Conservation (phyloP, 2,888 invertebrate species). For the Bombylius major region DNA sequence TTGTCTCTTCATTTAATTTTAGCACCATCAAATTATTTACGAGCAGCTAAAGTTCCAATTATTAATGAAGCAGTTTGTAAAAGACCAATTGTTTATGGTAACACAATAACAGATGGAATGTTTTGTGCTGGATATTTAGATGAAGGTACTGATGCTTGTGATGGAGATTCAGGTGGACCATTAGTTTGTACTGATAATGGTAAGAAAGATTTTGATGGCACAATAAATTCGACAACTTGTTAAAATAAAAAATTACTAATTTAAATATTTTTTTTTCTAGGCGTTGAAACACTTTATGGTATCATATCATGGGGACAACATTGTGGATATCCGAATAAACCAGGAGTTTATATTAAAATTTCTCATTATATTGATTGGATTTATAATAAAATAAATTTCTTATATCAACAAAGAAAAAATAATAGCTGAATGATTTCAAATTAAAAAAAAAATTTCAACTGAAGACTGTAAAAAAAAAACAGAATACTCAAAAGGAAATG, state of each 20-base stretch:
- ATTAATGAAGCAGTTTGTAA: conserved; percentile 50
- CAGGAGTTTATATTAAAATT: conserved; percentile 60
- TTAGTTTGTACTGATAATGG: conserved; percentile 54
- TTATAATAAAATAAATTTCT: conserved; percentile 40
- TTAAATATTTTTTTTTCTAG: conserved; percentile 31
- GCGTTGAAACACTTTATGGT: conserved; percentile 52
- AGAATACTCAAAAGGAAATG: neutral
- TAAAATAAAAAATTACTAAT: neutral
- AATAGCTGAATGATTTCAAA: neutral
- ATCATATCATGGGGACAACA: conserved; percentile 68
- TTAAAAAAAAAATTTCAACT: neutral
- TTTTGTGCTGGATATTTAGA: conserved; percentile 66
- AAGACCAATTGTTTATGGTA: conserved; percentile 53
- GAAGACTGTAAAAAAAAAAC: neutral
- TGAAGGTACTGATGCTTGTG: conserved; percentile 66
- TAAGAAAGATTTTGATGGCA: conserved; percentile 18
- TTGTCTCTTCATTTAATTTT: conserved; percentile 1
- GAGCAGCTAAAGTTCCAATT: conserved; percentile 57
- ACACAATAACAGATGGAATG: conserved; percentile 55
- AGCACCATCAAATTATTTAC: conserved; percentile 51
- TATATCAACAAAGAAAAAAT: conserved; percentile 15
- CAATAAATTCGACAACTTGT: no score
- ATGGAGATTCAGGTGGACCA: conserved; percentile 79
- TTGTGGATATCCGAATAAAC: conserved; percentile 59
- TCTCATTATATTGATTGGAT: conserved; percentile 55